Conservation (phyloP, 2,113 vertebrate species). For the Coryphaenoides rupestris region DNA sequence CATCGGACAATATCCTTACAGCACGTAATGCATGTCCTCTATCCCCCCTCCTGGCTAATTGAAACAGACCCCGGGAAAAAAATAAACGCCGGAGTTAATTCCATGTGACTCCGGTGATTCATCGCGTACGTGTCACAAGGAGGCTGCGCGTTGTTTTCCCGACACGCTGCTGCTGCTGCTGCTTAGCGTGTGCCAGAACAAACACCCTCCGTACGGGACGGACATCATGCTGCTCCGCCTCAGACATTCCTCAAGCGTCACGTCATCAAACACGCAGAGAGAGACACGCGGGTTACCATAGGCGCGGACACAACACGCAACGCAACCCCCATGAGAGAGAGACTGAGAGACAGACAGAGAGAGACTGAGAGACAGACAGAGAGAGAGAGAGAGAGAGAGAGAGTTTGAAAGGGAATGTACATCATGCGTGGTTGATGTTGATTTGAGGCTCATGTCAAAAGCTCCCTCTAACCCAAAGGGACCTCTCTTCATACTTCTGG, state of each 20-base stretch:
- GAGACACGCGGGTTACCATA: conserved; percentile 10
- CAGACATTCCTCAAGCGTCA: conserved; percentile 25
- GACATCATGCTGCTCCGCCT: conserved; percentile 25
- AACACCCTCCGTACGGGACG: conserved; percentile 25
- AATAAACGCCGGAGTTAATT: conserved; percentile 38
- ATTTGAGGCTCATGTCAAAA: background rate
- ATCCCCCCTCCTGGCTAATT: conserved; percentile 32
- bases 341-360: background rate
- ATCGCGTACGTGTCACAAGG: conserved; percentile 33
- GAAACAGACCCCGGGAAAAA: conserved; percentile 32
- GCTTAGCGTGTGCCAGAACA: conserved; percentile 36
- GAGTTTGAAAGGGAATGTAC: conserved; percentile 1
- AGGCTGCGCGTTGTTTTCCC: conserved; percentile 6
- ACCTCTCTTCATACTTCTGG: too few species aligned
- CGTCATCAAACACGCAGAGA: conserved; percentile 27
- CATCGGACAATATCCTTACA: too few species aligned
- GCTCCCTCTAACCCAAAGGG: background rate
- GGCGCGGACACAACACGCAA: conserved; percentile 7
- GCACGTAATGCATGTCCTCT: background rate
- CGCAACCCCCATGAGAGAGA: background rate
- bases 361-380: too few species aligned
- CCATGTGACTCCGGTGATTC: conserved; percentile 47
- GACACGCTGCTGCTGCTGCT: too few species aligned
- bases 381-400: background rate
- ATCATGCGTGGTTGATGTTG: background rate